Conservation (phyloP, 2,797 vertebrate genomes). For the Urosaurus nigricauda region DNA sequence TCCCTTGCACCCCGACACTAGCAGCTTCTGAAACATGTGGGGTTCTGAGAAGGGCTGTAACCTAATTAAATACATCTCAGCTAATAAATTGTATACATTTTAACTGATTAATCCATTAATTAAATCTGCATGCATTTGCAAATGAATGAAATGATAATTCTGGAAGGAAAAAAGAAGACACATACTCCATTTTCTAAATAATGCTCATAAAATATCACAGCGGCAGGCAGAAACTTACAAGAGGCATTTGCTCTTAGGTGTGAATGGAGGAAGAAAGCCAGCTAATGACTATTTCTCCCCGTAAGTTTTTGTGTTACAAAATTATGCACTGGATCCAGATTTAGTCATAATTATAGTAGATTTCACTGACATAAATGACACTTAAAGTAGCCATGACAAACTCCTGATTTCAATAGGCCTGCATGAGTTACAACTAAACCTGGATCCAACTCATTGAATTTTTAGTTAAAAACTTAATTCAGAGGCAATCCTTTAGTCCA, state of each 20-base stretch:
- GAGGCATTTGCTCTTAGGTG: background rate
- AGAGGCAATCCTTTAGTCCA: background rate
- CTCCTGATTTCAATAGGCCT: background rate
- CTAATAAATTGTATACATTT: background rate
- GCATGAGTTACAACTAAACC: background rate
- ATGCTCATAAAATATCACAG: background rate
- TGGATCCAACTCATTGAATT: background rate
- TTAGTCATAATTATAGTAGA: too few species aligned
- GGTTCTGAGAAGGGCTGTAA: background rate
- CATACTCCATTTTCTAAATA: background rate
- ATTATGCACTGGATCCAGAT: background rate
- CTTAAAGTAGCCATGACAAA: too few species aligned
- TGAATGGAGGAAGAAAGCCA: background rate
- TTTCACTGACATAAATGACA: background rate
- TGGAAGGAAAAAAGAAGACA: background rate
- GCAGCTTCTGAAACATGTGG: background rate
- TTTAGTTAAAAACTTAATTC: background rate
- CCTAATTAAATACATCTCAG: background rate
- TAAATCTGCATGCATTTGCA: background rate
- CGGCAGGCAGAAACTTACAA: background rate
- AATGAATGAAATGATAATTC: background rate
- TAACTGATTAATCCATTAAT: conserved; percentile 3
- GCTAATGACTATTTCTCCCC: background rate
- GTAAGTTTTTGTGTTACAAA: background rate
- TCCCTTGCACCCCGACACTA: background rate